A percentile compares a stretch with the other conserved stretches of the same genome.
These are phyloP conservation scores for Poeciliopsis retropinna DNA, from an alignment of 2,113 vertebrate species.

Conservation along the genomic window DNA sequence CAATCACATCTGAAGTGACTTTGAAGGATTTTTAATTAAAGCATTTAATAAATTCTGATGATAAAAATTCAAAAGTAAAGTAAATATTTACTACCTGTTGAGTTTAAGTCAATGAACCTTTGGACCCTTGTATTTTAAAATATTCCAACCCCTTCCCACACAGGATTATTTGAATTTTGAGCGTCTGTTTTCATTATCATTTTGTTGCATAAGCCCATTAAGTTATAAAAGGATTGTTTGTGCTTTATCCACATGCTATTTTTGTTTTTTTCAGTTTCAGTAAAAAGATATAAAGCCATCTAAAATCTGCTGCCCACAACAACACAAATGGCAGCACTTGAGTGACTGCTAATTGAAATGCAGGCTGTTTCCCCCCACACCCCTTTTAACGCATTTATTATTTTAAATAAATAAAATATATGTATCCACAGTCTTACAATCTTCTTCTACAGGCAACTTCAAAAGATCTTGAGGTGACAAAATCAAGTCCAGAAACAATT, in stretches of 20 bases:
- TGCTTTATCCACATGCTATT: not conserved
- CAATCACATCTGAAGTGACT: not conserved
- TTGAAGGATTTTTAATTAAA: slow-evolving; percentile 15
- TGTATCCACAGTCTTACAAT: not conserved
- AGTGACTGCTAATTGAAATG: slow-evolving; percentile 17
- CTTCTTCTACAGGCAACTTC: slow-evolving; percentile 34
- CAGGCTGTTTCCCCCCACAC: not conserved
- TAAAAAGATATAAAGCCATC: slow-evolving; percentile 7
- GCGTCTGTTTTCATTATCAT: slow-evolving; percentile 19
- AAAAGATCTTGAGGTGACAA: slow-evolving; percentile 48
- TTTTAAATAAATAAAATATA: slow-evolving; percentile 7
- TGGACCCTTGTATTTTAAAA: slow-evolving; percentile 27
- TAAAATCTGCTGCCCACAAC: slow-evolving; percentile 7
- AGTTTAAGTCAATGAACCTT: slow-evolving; percentile 21
- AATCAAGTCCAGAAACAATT: slow-evolving; percentile 38
- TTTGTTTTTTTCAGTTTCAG: slow-evolving; percentile 9
- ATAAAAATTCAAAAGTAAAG: slow-evolving; percentile 1
- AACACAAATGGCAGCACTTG: slow-evolving; percentile 7
- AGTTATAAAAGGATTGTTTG: not conserved
- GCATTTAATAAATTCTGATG: slow-evolving; percentile 8
- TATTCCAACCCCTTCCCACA: slow-evolving; percentile 3
- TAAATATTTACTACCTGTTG: slow-evolving; percentile 1
- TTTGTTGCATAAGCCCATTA: slow-evolving; percentile 44
- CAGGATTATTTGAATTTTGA: slow-evolving; percentile 22
- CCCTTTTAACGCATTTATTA: not conserved